phyloP scores from a whole-genome alignment of 64 coral and sea anemone species.

The Stylophora pistillata region DNA sequence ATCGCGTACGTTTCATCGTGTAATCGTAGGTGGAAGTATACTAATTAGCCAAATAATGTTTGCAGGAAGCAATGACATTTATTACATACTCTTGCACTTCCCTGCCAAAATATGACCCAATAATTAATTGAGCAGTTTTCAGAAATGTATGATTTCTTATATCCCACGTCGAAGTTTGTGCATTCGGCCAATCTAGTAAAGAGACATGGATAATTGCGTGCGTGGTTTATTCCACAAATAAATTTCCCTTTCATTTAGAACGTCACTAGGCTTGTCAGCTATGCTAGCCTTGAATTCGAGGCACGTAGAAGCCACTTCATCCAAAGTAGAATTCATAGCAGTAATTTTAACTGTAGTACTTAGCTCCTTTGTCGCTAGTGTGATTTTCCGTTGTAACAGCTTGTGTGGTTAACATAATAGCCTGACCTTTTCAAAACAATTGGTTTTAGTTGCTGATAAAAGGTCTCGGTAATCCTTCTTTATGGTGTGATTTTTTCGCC shows the following conservation, averaged over 20 bases:
- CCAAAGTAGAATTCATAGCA: not conserved
- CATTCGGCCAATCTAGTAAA: not conserved
- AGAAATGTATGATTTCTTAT: not conserved
- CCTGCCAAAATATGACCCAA: not conserved
- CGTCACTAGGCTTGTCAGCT: not conserved
- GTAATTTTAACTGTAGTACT: not conserved
- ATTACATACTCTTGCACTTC: not conserved
- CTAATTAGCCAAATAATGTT: slow-evolving; percentile 24
- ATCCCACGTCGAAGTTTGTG: not conserved
- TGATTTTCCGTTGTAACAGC: not conserved
- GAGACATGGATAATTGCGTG: not conserved
- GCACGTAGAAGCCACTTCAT: not conserved
- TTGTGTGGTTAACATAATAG: not conserved
- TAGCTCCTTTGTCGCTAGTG: not conserved
- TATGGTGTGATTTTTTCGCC: not conserved
- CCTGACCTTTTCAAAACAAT: slow-evolving; percentile 17
- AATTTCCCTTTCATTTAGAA: slow-evolving; percentile 6
- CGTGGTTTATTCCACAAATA: not conserved
- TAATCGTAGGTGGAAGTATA: not conserved
- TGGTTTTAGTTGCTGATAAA: slow-evolving; percentile 2
- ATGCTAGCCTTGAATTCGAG: not conserved
- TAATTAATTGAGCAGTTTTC: too few species aligned
- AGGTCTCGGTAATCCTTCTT: not conserved
- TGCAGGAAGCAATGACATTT: slow-evolving; percentile 22
- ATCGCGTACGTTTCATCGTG: not conserved